Conservation (phyloP, 2,888 invertebrate genomes). For the Meghimatium bilineatum region DNA sequence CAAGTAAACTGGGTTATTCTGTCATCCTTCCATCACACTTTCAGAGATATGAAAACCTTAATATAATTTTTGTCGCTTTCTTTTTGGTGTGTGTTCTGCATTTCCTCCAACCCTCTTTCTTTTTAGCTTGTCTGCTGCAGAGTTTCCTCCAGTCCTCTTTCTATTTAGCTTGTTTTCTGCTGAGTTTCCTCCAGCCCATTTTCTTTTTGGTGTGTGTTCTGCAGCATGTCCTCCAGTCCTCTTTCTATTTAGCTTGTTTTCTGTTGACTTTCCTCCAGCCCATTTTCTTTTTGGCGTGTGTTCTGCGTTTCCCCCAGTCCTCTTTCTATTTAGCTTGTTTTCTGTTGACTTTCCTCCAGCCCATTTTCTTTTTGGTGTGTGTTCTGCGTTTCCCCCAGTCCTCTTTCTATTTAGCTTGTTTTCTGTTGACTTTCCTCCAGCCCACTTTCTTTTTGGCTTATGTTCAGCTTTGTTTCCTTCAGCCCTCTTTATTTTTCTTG, state of each 20-base stretch:
- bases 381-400: not conserved
- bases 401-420: not conserved
- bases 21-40: not conserved
- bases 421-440: too few relatives aligned
- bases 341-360: not conserved
- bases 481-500: conserved; percentile 22
- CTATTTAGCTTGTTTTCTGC: not conserved
- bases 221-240: too few relatives aligned
- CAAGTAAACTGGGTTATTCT: too few relatives aligned
- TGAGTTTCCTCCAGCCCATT: not conserved
- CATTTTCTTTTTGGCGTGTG: not conserved
- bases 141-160: too few relatives aligned
- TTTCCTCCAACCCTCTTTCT: not conserved
- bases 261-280: not conserved
- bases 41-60: not conserved
- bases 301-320: too few relatives aligned
- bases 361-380: not conserved
- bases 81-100: not conserved
- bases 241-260: not conserved
- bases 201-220: not conserved
- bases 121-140: not conserved
- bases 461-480: not conserved
- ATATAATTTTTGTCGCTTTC: not conserved
- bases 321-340: not conserved
- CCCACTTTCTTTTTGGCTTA: not conserved